Evolutionary conservation across 2,888 invertebrate genomes (phyloP), one percentile per base, ranked within the genome.

Genomic region (Baronia brevicornis): DNA sequence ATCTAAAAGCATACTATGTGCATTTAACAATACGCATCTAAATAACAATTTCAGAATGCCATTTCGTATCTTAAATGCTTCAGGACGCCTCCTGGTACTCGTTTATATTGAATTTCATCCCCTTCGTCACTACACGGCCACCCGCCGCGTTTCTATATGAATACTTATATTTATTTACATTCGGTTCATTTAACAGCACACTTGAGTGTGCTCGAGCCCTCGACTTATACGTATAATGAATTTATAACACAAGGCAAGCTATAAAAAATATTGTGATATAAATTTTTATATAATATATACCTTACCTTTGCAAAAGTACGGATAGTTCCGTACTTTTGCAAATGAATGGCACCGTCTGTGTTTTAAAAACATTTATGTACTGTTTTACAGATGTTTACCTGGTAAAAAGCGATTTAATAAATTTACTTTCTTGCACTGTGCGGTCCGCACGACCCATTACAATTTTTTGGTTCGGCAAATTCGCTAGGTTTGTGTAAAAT

Each of bases 101-200:
- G 51, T 53, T 63, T 68, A 58, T 67, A 78, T 80, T 75, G 66
- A 74, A 78, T 70, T 57, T 22, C 48, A 57, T 60, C 71, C 79
- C 79, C 75, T 65, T 60, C 52, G 51, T 55, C 45, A 48, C 37
- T 25, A 32, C 38, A 43, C 44, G 57, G 50, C 60, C 70, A 49
- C 80, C 77, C 54, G 79, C 74, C 71, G 82, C 35, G 73, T 51
- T 47, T 41, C 56, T 66, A 60, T 71, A 69, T 71, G 69, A 70
- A 65, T 70, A 72, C 74, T 73, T 72, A 75, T 80, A 80, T 84
- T 84, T 84, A 84, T 84, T 84, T 82, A 80, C 79, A 75, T 64
- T 71, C 68, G 77, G 65, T 80, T 78, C 84, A 75, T 84, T 84
- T 77, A 82, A 79, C 77, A 66, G 63, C 60, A 61, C 66, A 64